Conservation (phyloP, 2,113 vertebrate species). For the Pangasianodon hypophthalmus region DNA sequence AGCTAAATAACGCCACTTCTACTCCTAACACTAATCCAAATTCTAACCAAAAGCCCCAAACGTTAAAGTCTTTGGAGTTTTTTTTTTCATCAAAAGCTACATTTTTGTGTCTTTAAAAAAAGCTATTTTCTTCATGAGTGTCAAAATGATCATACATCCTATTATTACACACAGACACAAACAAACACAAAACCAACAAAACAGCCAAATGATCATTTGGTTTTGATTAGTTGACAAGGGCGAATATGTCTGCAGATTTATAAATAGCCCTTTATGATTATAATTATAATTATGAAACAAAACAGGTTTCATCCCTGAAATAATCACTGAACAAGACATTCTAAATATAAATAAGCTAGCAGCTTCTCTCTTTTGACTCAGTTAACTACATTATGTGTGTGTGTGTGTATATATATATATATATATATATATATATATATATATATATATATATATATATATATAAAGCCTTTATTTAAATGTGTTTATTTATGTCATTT, state of each 20-base stretch:
- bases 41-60: background rate
- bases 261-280: background rate
- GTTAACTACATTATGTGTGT: no score
- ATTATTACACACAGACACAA: background rate
- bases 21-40: background rate
- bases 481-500: background rate
- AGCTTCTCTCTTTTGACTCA: background rate
- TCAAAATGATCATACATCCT: background rate
- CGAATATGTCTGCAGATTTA: background rate
- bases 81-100: background rate
- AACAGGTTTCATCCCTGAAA: background rate
- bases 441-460: no score
- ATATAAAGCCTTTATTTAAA: background rate
- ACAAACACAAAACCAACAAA: background rate
- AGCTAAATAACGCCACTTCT: background rate
- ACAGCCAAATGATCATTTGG: background rate
- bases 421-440: no score
- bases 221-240: background rate
- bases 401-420: no score
- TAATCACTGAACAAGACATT: background rate
- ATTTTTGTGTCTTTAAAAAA: background rate
- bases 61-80: no score
- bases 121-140: background rate
- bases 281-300: background rate
- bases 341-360: background rate